These are phyloP conservation scores for Apamea monoglypha DNA, from an alignment of 2,888 invertebrate species.

Conservation along the genomic window DNA sequence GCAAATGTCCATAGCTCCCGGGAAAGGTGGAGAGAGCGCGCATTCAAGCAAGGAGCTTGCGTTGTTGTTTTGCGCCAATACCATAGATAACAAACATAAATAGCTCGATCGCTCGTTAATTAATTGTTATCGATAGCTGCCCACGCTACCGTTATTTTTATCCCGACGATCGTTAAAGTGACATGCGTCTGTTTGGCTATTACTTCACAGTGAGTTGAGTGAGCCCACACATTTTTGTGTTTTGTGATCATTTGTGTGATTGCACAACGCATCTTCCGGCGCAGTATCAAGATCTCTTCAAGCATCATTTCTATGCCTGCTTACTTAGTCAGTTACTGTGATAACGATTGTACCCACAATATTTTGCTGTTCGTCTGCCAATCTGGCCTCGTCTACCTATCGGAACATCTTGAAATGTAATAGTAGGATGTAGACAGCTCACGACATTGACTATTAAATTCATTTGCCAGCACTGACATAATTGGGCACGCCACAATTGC, in stretches of 20 bases:
- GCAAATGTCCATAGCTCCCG: constrained; percentile 86
- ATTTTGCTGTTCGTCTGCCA: background rate
- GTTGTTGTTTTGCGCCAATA: constrained; percentile 76
- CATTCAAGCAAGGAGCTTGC: constrained; percentile 78
- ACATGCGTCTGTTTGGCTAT: constrained; percentile 17
- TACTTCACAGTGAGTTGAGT: background rate
- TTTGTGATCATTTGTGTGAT: background rate
- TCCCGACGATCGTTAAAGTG: constrained; percentile 5
- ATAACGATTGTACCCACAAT: background rate
- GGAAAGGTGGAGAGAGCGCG: constrained; percentile 87
- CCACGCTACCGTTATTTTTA: constrained; percentile 34
- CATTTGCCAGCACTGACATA: background rate
- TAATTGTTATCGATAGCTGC: constrained; percentile 40
- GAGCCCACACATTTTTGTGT: constrained; percentile 10
- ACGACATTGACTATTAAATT: constrained; percentile 17
- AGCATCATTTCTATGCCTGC: background rate
- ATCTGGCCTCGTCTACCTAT: background rate
- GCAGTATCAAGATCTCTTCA: background rate
- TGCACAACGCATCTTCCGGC: background rate
- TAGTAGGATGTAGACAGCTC: constrained; percentile 23
- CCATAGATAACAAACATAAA: constrained; percentile 68
- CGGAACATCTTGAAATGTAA: constrained; percentile 14
- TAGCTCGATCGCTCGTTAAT: constrained; percentile 56
- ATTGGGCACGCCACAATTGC: too few species aligned
- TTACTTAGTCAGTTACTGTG: too few species aligned